phyloP scores from a whole-genome alignment of 2,113 vertebrate species.

The Strigops habroptila region DNA sequence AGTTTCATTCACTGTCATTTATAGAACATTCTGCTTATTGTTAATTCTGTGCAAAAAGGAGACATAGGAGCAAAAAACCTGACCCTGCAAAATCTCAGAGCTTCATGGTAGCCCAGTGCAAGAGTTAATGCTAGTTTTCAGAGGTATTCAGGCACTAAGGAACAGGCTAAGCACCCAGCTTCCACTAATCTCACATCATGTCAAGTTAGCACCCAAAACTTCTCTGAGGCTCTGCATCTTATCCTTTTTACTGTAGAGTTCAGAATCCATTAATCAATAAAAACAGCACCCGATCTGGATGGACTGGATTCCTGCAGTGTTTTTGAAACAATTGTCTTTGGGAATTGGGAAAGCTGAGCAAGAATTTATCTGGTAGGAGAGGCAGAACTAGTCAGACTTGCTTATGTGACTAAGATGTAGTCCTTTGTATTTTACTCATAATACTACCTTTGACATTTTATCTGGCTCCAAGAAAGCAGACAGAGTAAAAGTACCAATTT shows the following conservation, averaged over 20 bases:
- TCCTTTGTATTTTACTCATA: conserved; percentile 6
- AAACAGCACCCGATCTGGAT: not conserved
- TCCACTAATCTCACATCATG: not conserved
- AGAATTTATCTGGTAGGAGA: conserved; percentile 11
- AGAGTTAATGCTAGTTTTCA: not conserved
- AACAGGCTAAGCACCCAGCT: not conserved
- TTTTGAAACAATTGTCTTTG: conserved; percentile 34
- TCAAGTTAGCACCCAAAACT: not conserved
- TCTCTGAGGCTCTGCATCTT: not conserved
- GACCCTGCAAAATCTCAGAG: not conserved
- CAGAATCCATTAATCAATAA: not conserved
- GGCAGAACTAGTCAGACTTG: conserved; percentile 53
- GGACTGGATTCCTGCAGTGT: conserved; percentile 16
- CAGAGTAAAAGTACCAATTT: not conserved
- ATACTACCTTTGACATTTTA: conserved; percentile 18
- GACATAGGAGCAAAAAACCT: not conserved
- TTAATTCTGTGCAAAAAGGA: not conserved
- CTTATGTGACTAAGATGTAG: not conserved
- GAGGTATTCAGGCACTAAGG: not conserved
- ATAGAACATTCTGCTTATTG: not conserved
- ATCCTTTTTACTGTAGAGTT: not conserved
- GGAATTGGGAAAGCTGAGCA: conserved; percentile 16
- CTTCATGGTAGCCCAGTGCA: not conserved
- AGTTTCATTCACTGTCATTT: not conserved
- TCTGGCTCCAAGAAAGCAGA: not conserved